These are phyloP conservation scores for Ornithorhynchus anatinus DNA, from an alignment of 2,113 vertebrate genomes.

Conservation along the genomic window DNA sequence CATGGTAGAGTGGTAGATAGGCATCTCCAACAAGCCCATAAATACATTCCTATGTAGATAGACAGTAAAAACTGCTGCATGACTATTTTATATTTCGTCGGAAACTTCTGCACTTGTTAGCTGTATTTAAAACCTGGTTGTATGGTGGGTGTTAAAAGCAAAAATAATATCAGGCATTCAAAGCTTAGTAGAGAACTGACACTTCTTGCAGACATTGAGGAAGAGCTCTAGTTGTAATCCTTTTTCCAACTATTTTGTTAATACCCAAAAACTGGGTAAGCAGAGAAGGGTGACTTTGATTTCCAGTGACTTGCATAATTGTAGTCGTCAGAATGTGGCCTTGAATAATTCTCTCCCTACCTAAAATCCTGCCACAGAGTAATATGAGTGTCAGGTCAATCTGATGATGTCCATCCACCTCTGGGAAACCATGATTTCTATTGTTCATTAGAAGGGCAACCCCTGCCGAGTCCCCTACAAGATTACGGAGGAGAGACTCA, in stretches of 20 bases:
- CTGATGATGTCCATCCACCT: no score
- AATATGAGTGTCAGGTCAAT: no score
- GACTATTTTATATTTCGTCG: background rate
- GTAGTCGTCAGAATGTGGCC: background rate
- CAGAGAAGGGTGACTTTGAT: constrained; percentile 11
- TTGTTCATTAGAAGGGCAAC: no score
- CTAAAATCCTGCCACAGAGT: background rate
- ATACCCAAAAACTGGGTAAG: constrained; percentile 33
- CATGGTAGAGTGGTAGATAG: background rate
- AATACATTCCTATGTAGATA: no score
- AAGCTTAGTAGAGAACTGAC: background rate
- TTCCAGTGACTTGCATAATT: background rate
- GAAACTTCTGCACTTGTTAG: no score
- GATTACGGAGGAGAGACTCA: no score
- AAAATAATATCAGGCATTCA: background rate
- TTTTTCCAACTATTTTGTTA: background rate
- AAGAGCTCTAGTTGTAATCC: background rate
- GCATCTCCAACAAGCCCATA: background rate
- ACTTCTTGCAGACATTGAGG: background rate
- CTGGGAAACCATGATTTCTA: no score
- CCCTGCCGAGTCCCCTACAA: no score
- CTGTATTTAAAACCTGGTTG: background rate
- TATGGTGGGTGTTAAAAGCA: background rate
- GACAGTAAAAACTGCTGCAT: background rate
- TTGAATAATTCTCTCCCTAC: background rate